Evolutionary conservation across 2,888 invertebrate species (phyloP), one percentile per base, ranked within the genome.

Genomic region (Pyralis farinalis): DNA sequence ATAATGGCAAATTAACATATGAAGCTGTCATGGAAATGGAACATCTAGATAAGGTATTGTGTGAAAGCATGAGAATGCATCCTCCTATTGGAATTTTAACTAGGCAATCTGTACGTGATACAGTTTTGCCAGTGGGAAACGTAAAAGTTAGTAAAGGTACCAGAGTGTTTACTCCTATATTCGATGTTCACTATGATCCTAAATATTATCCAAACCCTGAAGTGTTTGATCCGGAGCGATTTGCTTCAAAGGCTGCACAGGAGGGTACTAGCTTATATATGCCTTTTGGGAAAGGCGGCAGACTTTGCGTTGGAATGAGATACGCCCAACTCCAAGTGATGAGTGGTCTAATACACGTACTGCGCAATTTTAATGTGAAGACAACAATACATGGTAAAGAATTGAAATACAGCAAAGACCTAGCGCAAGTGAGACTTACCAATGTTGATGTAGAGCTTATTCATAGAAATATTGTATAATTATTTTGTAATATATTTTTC

Each of bases 141-240:
- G 29, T 75, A 0, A 54, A 56, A 10, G 46, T 85, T 10, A 54
- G 65, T 7, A 74, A 76, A 46, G 68, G 51, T 37, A 50, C 43
- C 1, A 25, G 57, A 1, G 43, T 70, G 0, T 22, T 71, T 0
- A 32, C 76, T 34, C 70, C 81, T 0, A 46, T 72, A 33, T 84
- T 51, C 48, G 72, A 58, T 1, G 54, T 81, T 31, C 81, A 82
- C 11, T 65, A 72, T 45, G 85, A 88, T 48, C 63, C 68, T 20
- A 70, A 70, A 9, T 67, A 75, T 40, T 86, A 55, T 41, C 73
- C 77, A 0, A 58, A 87, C 28, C 81, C 89, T 7, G 68, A 79
- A 7, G 34, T 51, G 29, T 90, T 85, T 54, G 77, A 89, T 49
- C 90, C 90, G 1, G 84, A 88, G 27, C 70, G 91, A 47, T 91